A percentile compares a stretch with the other conserved stretches of the same genome.
Evolutionary conservation across 2,888 invertebrate species (phyloP).

Genomic region (Miltochrista miniata): DNA sequence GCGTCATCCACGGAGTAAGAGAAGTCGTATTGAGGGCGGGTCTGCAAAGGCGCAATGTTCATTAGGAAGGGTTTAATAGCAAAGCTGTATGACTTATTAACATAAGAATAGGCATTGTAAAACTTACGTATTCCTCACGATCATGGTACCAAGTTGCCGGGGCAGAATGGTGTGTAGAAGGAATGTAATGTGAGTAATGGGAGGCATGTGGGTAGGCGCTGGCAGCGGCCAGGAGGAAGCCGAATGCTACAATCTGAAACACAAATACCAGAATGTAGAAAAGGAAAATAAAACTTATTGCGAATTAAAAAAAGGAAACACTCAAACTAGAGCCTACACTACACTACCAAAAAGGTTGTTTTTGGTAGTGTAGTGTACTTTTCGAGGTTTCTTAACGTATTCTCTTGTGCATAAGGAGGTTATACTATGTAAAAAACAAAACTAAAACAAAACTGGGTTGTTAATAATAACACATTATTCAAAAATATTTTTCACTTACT

Average conservation of each 20-base stretch:
- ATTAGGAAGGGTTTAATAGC: neutral
- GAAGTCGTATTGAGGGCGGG: conserved; percentile 46
- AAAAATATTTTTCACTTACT: conserved; percentile 54
- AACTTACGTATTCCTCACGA: conserved; percentile 30
- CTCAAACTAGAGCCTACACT: too few species aligned
- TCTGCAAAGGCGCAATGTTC: too few species aligned
- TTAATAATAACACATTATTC: too few species aligned
- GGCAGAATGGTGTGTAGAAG: conserved; percentile 3
- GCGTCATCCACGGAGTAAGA: conserved; percentile 74
- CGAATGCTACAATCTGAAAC: conserved; percentile 67
- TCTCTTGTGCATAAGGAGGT: too few species aligned
- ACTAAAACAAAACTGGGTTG: too few species aligned
- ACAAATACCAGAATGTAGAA: too few species aligned
- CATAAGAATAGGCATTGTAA: neutral
- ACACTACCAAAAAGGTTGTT: too few species aligned
- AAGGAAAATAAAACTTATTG: too few species aligned
- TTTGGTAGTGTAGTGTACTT: too few species aligned
- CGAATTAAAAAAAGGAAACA: too few species aligned
- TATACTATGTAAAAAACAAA: too few species aligned
- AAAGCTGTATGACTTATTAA: neutral
- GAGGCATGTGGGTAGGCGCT: conserved; percentile 60
- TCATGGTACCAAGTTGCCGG: conserved; percentile 39
- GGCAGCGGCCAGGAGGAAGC: conserved; percentile 66
- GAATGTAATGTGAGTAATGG: conserved; percentile 39
- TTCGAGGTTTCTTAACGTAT: too few species aligned